Evolutionary conservation across 1,140 invertebrate species (phyloP).

Genomic region (Glossosoma conforme): DNA sequence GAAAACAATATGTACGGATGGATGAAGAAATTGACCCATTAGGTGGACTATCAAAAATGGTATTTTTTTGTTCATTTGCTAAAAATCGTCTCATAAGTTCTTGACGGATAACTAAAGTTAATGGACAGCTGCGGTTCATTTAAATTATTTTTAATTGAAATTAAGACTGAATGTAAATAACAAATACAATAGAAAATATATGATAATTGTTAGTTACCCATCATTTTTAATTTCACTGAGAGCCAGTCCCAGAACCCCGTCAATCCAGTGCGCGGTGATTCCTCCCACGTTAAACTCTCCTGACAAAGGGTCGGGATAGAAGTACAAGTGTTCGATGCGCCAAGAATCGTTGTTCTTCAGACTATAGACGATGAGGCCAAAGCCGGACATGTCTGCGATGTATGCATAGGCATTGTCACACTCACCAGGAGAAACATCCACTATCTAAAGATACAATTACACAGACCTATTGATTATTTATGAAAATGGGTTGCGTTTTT

Average conservation of each 20-base stretch:
- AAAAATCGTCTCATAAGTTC: no score
- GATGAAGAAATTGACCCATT: no score
- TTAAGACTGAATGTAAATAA: background rate
- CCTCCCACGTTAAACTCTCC: conserved; percentile 59
- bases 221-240: conserved; percentile 43
- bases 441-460: conserved; percentile 40
- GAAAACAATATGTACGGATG: no score
- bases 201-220: conserved; percentile 29
- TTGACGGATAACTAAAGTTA: background rate
- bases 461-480: no score
- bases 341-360: conserved; percentile 59
- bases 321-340: conserved; percentile 63
- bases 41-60: no score
- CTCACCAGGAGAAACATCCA: conserved; percentile 53
- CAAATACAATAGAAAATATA: background rate
- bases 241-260: conserved; percentile 59
- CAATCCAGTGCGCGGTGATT: conserved; percentile 63
- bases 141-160: background rate
- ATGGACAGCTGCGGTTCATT: background rate
- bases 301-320: conserved; percentile 63
- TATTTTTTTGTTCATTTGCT: no score
- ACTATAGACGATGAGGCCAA: conserved; percentile 62
- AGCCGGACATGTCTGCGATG: conserved; percentile 58
- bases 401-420: conserved; percentile 63
- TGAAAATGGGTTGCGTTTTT: no score